Base-by-base conservation (phyloP, 2,888 invertebrate genomes). In the Dromius quadrimaculatus region DNA sequence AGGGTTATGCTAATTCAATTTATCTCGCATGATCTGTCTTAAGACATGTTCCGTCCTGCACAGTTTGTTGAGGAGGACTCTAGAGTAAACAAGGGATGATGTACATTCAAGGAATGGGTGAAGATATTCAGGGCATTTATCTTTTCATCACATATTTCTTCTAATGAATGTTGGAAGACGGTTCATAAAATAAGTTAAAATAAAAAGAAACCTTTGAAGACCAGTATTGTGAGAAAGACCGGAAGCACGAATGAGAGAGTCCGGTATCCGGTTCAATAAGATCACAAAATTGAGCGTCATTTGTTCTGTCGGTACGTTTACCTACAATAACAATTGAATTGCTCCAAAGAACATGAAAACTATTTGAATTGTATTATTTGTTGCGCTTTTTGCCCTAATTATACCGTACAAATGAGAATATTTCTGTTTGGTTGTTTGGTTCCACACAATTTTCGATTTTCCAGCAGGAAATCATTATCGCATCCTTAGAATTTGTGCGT, bases 1-100 rank as follows among this genome's bases (percentile, higher is more conserved):
- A 70, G 70, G 62, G 70, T 70, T 70, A 70, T 70, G 70, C 62
- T 70, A 70, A 70, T 70, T 70, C 70, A 70, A 70, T 70, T 68
- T 68, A 68, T 68, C 68, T 59, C 68, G 45, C 68, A 43, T 68
- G 68, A 68, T 68, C 68, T 59, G 68, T 68, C 68, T 68, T 68
- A 68, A 68, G 57, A 43, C 32, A 13, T n/a, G 41, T 28, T 22
- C n/a, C 22, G 43, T 61, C 15, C 36, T 59, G 19, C 11, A 59
- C 23, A 28, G 20, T 20, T 19, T 50, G 5, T 17, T 19, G 22
- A 41, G 41, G 41, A 41, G 41, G 41, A 1, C 41, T 41, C 41
- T 41, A 15, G 20, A 47, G 47, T 20, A 57, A 57, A 57, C 57
- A 57, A 57, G 32, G 34, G 57, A 1, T 9, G 32, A 9, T 6